Conservation (phyloP, 2,888 invertebrate genomes). For the Tenthredo notha region DNA sequence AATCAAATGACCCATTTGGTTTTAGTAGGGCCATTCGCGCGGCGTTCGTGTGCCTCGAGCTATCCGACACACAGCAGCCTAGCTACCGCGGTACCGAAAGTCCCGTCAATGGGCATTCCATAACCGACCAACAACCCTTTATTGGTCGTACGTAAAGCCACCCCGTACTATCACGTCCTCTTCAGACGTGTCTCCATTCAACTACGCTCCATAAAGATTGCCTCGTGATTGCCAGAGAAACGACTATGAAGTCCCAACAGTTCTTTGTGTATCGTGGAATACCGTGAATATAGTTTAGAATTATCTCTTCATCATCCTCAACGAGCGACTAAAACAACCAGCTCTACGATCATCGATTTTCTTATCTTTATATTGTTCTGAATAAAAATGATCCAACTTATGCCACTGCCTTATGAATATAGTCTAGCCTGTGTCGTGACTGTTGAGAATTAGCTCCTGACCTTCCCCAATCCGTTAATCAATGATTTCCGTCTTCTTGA, state of each 20-base stretch:
- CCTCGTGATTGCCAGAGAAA: conserved; percentile 23
- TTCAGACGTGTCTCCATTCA: conserved; percentile 50
- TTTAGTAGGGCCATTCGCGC: conserved; percentile 75
- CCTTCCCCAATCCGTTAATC: conserved; percentile 3
- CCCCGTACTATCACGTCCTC: conserved; percentile 41
- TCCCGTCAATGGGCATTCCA: conserved; percentile 69
- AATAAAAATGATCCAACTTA: neutral
- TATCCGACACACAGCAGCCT: conserved; percentile 33
- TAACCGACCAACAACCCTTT: conserved; percentile 54
- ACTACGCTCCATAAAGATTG: conserved; percentile 37
- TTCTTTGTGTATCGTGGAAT: neutral
- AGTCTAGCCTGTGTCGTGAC: neutral
- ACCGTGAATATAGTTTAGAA: conserved; percentile 11
- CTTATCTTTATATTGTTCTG: neutral
- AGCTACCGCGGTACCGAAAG: conserved; percentile 64
- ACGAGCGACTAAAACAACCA: neutral
- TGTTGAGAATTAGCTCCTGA: neutral
- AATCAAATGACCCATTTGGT: conserved; percentile 78
- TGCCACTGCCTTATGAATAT: neutral
- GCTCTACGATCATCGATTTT: conserved; percentile 1
- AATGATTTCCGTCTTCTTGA: neutral
- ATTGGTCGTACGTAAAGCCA: conserved; percentile 53
- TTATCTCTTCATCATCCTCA: conserved; percentile 17
- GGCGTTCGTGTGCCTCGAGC: conserved; percentile 74
- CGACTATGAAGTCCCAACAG: neutral